These are phyloP conservation scores for Limulus polyphemus DNA, from an alignment of 2,888 invertebrate species.

Conservation along the genomic window DNA sequence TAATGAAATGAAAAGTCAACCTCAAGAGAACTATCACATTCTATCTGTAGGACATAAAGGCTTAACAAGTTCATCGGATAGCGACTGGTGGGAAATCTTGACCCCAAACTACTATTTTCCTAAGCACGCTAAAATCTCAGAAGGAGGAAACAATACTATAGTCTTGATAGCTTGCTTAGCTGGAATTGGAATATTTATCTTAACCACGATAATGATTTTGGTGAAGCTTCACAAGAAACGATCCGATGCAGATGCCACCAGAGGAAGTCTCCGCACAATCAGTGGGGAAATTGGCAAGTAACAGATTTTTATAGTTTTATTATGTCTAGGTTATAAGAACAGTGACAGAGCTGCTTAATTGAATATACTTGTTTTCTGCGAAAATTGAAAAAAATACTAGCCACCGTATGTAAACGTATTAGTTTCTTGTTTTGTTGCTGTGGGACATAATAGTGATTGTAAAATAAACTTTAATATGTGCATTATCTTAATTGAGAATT, in stretches of 20 bases:
- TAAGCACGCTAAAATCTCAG: slow-evolving; percentile 35
- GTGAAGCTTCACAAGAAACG: slow-evolving; percentile 21
- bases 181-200: slow-evolving; percentile 41
- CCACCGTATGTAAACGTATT: too few species aligned
- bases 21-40: too few species aligned
- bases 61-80: slow-evolving; percentile 23
- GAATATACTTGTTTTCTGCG: too few species aligned
- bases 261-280: slow-evolving; percentile 46
- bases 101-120: slow-evolving; percentile 60
- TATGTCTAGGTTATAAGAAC: too few species aligned
- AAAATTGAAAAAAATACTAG: too few species aligned
- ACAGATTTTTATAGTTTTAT: slow-evolving; percentile 28
- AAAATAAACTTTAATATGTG: too few species aligned
- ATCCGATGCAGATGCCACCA: slow-evolving; percentile 14
- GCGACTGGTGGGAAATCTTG: slow-evolving; percentile 47
- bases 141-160: slow-evolving; percentile 23
- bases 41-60: slow-evolving; percentile 3
- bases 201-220: slow-evolving; percentile 21
- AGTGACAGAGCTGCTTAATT: too few species aligned
- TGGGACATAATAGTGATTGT: too few species aligned
- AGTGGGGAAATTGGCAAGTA: slow-evolving; percentile 50
- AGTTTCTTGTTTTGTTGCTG: too few species aligned
- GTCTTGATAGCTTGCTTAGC: slow-evolving; percentile 35
- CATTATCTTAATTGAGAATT: too few species aligned
- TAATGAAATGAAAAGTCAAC: too few species aligned